These are phyloP conservation scores for Tupaia tana DNA, from an alignment of 2,113 vertebrate genomes.

Conservation along the genomic window DNA sequence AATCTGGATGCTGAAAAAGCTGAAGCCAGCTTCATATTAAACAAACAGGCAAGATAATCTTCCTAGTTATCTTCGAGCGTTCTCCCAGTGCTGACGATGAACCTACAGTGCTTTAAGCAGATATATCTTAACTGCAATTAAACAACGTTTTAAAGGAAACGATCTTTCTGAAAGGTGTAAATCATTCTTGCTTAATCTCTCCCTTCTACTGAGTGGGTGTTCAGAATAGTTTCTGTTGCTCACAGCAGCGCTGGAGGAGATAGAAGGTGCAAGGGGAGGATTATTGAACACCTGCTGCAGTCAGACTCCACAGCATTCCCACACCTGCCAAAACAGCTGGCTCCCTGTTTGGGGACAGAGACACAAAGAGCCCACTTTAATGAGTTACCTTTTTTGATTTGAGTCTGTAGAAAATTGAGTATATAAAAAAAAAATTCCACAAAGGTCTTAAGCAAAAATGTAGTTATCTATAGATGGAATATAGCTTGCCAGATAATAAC, in stretches of 20 bases:
- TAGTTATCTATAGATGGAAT: not conserved
- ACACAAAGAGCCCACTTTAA: conserved; percentile 53
- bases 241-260: not conserved
- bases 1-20: not conserved
- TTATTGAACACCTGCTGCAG: conserved; percentile 39
- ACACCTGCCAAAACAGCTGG: conserved; percentile 65
- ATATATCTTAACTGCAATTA: conserved; percentile 26
- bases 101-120: not conserved
- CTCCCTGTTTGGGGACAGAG: not conserved
- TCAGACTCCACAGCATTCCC: not conserved
- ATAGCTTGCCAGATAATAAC: not conserved
- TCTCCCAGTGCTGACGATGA: not conserved
- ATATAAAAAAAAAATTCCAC: not conserved
- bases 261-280: not conserved
- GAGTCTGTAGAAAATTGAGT: conserved; percentile 60
- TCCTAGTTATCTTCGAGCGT: not conserved
- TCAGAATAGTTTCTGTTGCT: conserved; percentile 50
- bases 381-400: conserved; percentile 58
- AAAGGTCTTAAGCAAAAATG: not conserved
- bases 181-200: conserved; percentile 37
- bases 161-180: conserved; percentile 37
- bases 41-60: not conserved
- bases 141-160: conserved; percentile 52
- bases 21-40: not conserved
- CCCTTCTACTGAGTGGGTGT: not conserved